Evolutionary conservation across 2,888 invertebrate genomes (phyloP), one percentile per base, ranked within the genome.

Genomic region (Callyntrura guangdongensis): DNA sequence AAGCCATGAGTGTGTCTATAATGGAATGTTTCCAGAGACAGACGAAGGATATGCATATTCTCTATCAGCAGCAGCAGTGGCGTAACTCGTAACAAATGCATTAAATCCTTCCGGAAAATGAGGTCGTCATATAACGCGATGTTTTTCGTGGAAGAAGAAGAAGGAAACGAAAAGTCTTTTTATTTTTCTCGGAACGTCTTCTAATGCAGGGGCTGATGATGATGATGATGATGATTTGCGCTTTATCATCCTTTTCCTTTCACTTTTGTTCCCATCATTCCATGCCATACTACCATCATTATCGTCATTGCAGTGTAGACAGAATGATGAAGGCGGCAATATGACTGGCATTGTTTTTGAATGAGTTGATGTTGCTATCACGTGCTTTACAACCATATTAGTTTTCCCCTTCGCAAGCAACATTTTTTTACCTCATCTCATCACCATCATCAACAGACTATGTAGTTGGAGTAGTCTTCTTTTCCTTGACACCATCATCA

Each of bases 381-480:
- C 89, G 89, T 89, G 89, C 83, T 77, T 49, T 27, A 49, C n/a
- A 82, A 45, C 72, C 25, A 88, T 83, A 61, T 83, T 89, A 77
- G 25, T 59, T 89, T 74, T 17, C 49, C 53, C 47, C 84, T 74
- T 17, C 49, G 36, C 25, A 1, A 61, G 82, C 27, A 56, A 72
- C 67, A 53, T 67, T 53, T 45, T 49, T 20, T 49, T 56, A 74
- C 3, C 59, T 86, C 74, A 59, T 45, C 36, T 36, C 36, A 36
- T 36, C 36, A 36, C 36, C 64, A 74, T 47, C 72, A 74, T 74
- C 72, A 47, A 12, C 72, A 9, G 25, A 1, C 12, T 12, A 67
- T 67, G 20, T 20, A 12, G 2, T 56, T 47, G 4, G 9, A 8
- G 22, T 17, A 25, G 45, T 36, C 36, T 36, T 69, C 14, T 22